phyloP scores from a whole-genome alignment of 2,797 vertebrate species.

The Notoglanidium macrostoma region DNA sequence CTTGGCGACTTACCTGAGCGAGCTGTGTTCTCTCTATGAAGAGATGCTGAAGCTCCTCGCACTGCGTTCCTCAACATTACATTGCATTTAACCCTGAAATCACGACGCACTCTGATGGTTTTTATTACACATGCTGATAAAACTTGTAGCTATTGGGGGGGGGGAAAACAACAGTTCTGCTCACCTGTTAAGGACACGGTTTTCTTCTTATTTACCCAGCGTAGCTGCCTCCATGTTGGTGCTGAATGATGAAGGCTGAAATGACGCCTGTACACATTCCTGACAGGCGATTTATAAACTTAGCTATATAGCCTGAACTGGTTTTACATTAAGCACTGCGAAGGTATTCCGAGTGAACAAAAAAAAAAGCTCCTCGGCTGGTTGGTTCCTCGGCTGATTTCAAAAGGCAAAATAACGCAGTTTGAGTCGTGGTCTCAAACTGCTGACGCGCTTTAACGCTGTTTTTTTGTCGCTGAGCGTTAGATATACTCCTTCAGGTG shows the following conservation, averaged over 20 bases:
- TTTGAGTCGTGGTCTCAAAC: slow-evolving; percentile 18
- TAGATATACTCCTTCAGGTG: slow-evolving; percentile 43
- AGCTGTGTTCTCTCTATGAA: background rate
- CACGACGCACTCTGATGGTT: slow-evolving; percentile 39
- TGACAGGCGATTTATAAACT: slow-evolving; percentile 28
- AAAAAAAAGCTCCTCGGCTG: background rate
- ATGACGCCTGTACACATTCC: slow-evolving; percentile 26
- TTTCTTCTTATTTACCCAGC: slow-evolving; percentile 17
- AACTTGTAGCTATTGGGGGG: background rate
- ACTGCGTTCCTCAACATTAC: background rate
- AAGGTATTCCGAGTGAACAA: slow-evolving; percentile 45
- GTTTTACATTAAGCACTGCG: slow-evolving; percentile 5
- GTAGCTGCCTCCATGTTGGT: slow-evolving; percentile 40
- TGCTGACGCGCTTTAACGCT: slow-evolving; percentile 30
- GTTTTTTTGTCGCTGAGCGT: background rate
- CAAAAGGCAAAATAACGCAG: slow-evolving; percentile 26
- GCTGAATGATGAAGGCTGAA: slow-evolving; percentile 14
- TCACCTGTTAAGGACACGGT: slow-evolving; percentile 26
- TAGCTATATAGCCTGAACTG: slow-evolving; percentile 21
- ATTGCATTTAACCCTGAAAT: slow-evolving; percentile 22
- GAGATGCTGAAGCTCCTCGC: background rate
- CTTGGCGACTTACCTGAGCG: slow-evolving; percentile 50
- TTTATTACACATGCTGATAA: background rate
- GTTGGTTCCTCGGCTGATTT: slow-evolving; percentile 27
- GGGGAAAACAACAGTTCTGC: slow-evolving; percentile 4